Evolutionary conservation across 2,797 vertebrate genomes (phyloP).

Genomic region (Hydrocynus forskahlii): DNA sequence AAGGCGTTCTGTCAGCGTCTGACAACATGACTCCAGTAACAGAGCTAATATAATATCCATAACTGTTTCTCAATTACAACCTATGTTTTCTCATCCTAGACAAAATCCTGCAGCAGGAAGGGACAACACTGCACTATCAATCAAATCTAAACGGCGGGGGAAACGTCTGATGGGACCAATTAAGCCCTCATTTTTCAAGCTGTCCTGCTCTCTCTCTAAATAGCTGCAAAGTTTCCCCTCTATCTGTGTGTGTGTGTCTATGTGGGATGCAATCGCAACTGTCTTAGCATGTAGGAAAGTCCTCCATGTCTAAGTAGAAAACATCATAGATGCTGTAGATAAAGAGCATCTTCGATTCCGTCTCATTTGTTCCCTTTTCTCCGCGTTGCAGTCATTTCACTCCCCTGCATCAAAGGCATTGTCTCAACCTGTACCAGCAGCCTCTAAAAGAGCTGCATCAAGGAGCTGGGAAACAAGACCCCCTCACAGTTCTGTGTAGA

Average conservation of each 20-base stretch:
- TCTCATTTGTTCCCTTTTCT: slow-evolving; percentile 34
- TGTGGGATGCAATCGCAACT: background rate
- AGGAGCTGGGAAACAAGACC: background rate
- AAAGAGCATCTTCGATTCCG: slow-evolving; percentile 40
- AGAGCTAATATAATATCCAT: background rate
- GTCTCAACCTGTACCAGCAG: slow-evolving; percentile 61
- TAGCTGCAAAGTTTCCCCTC: slow-evolving; percentile 14
- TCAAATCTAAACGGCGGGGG: slow-evolving; percentile 46
- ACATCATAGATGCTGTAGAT: slow-evolving; percentile 52
- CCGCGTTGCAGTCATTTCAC: slow-evolving; percentile 10
- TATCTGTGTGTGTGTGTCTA: background rate
- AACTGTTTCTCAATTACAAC: background rate
- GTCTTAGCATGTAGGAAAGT: slow-evolving; percentile 30
- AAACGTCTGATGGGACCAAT: slow-evolving; percentile 48
- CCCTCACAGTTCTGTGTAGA: background rate
- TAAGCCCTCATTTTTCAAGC: slow-evolving; percentile 25
- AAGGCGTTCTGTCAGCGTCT: background rate
- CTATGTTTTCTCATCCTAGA: background rate
- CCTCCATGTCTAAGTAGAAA: slow-evolving; percentile 37
- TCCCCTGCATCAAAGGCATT: slow-evolving; percentile 68
- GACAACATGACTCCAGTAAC: background rate
- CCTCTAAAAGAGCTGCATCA: slow-evolving; percentile 25
- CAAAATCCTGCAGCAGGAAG: slow-evolving; percentile 8
- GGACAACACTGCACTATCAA: slow-evolving; percentile 42
- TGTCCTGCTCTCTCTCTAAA: slow-evolving; percentile 32